Percentiles rank a stretch among this genome's conserved stretches.
phyloP scores from a whole-genome alignment of 2,888 invertebrate genomes.

The Chydorus sphaericus region DNA sequence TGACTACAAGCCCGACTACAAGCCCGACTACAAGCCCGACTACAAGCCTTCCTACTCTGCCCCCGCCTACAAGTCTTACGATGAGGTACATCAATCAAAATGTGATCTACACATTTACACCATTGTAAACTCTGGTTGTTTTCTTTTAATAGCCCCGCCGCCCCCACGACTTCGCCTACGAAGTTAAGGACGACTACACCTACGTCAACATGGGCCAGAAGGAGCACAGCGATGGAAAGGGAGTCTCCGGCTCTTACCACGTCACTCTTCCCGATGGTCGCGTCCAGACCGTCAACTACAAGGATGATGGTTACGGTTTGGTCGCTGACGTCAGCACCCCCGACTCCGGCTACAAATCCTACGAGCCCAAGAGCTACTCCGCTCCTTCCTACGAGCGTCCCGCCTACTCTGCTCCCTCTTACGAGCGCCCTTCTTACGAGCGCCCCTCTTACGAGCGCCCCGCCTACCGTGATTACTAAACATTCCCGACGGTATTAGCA shows the following conservation, averaged over 20 bases:
- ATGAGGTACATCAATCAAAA: too few relatives aligned
- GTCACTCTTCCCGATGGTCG: slow-evolving; percentile 15
- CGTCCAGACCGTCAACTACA: slow-evolving; percentile 14
- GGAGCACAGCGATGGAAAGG: slow-evolving; percentile 11
- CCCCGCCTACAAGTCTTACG: too few relatives aligned
- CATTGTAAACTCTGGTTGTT: too few relatives aligned
- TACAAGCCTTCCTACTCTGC: too few relatives aligned
- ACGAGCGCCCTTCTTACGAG: not conserved
- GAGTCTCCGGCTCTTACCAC: slow-evolving; percentile 13
- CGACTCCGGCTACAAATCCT: not conserved
- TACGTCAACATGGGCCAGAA: not conserved
- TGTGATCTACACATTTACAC: too few relatives aligned
- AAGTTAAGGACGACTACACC: not conserved
- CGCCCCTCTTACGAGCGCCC: not conserved
- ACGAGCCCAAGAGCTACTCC: not conserved
- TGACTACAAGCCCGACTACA: too few relatives aligned
- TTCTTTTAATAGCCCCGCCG: too few relatives aligned
- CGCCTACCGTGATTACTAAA: not conserved
- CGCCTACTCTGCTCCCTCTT: not conserved
- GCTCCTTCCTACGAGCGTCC: not conserved
- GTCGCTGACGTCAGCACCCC: not conserved
- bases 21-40: too few relatives aligned
- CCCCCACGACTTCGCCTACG: not conserved
- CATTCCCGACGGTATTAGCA: not conserved
- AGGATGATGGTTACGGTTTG: not conserved